Conservation (phyloP, 1,140 invertebrate species). For the Trichogramma pretiosum region DNA sequence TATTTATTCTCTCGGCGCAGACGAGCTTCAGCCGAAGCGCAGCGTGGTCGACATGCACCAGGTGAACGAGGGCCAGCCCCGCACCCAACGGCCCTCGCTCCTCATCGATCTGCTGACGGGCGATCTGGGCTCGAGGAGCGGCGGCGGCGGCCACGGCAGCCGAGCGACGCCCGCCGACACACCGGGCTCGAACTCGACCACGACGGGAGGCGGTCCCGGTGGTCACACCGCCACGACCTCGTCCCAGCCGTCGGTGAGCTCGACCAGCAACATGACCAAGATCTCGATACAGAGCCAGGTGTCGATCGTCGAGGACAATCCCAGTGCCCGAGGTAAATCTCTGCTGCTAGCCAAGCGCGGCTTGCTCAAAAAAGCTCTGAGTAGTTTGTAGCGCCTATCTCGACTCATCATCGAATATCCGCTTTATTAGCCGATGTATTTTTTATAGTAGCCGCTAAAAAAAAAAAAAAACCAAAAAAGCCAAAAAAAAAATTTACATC, state of each 20-base stretch:
- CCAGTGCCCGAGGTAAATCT: slow-evolving; percentile 20
- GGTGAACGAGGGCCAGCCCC: slow-evolving; percentile 29
- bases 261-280: slow-evolving; percentile 31
- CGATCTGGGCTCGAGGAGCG: slow-evolving; percentile 31
- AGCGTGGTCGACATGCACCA: slow-evolving; percentile 40
- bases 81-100: slow-evolving; percentile 40
- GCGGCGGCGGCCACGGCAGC: slow-evolving; percentile 35
- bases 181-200: slow-evolving; percentile 32
- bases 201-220: no score
- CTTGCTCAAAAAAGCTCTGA: background rate
- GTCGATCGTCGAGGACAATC: slow-evolving; percentile 22
- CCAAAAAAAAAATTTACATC: no score
- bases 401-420: no score
- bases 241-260: slow-evolving; percentile 33
- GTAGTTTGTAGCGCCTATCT: background rate
- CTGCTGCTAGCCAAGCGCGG: background rate
- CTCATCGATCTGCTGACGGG: slow-evolving; percentile 41
- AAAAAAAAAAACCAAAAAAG: no score
- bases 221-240: slow-evolving; percentile 27
- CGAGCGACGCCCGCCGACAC: slow-evolving; percentile 38
- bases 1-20: slow-evolving; percentile 19
- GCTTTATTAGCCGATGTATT: no score
- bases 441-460: no score
- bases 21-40: slow-evolving; percentile 38
- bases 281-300: slow-evolving; percentile 30